Evolutionary conservation across 2,888 invertebrate species (phyloP).

Genomic region (Drosophila engyochracea): DNA sequence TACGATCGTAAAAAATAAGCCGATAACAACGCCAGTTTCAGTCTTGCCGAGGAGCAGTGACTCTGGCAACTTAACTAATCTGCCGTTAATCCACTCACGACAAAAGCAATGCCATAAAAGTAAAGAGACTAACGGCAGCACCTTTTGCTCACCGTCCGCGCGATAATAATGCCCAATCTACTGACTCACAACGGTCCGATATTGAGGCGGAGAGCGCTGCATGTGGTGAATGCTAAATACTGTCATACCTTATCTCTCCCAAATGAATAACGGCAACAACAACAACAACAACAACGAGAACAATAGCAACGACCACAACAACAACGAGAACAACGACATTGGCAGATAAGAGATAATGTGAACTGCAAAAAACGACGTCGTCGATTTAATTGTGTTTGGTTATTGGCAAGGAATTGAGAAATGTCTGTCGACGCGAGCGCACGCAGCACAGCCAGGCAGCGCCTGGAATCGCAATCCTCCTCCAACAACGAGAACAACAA

Average conservation of each 20-base stretch:
- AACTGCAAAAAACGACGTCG: slow-evolving; percentile 17
- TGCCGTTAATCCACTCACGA: not conserved
- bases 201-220: not conserved
- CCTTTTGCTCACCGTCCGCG: not conserved
- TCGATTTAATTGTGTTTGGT: slow-evolving; percentile 27
- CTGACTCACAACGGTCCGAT: slow-evolving; percentile 2
- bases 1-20: not conserved
- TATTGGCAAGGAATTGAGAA: slow-evolving; percentile 32
- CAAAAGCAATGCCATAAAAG: not conserved
- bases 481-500: not conserved
- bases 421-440: slow-evolving; percentile 44
- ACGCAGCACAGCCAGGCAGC: slow-evolving; percentile 13
- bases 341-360: slow-evolving; percentile 41
- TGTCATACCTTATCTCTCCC: slow-evolving; percentile 45
- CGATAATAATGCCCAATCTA: slow-evolving; percentile 12
- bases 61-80: not conserved
- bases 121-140: not conserved
- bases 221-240: slow-evolving; percentile 7
- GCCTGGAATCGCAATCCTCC: slow-evolving; percentile 16
- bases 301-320: not conserved
- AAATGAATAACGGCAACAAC: not conserved
- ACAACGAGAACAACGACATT: not conserved
- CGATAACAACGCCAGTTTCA: no score
- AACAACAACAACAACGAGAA: slow-evolving; percentile 2
- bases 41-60: not conserved